Conservation (phyloP, 2,888 invertebrate species). For the Cinara cedri region DNA sequence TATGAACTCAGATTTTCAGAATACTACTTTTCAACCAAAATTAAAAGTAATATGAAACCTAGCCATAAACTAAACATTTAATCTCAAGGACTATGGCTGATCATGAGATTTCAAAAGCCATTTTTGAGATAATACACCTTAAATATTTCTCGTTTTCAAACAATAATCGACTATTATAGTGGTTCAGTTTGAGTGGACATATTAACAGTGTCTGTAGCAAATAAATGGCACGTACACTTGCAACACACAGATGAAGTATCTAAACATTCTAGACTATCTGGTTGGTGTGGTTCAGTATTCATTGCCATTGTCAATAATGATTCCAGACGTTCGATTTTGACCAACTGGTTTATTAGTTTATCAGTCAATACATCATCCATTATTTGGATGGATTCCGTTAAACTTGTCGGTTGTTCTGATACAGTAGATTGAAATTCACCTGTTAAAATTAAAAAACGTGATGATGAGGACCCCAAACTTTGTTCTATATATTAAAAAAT, state of each 20-base stretch:
- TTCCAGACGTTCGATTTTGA: conserved; percentile 85
- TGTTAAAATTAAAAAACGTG: no score
- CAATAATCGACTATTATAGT: conserved; percentile 21
- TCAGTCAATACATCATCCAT: conserved; percentile 84
- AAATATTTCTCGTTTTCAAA: neutral
- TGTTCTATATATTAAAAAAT: no score
- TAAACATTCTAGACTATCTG: conserved; percentile 28
- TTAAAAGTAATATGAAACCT: conserved; percentile 29
- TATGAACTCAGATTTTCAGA: conserved; percentile 15
- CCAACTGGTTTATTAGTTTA: conserved; percentile 80
- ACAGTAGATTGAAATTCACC: conserved; percentile 62
- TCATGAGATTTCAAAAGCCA: conserved; percentile 2
- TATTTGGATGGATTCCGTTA: conserved; percentile 88
- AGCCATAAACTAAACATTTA: conserved; percentile 1
- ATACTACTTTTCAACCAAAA: conserved; percentile 5
- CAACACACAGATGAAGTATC: conserved; percentile 35
- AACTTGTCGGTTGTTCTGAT: conserved; percentile 75
- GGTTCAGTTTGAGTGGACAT: conserved; percentile 51
- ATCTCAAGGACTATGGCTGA: neutral
- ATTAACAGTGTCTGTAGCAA: conserved; percentile 42
- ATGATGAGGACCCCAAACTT: no score
- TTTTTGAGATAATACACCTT: neutral
- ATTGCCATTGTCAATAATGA: conserved; percentile 83
- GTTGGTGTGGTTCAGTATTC: conserved; percentile 53
- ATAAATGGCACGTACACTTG: conserved; percentile 47